These are phyloP conservation scores for Anas platyrhynchos DNA, from an alignment of 2,113 vertebrate genomes.

Conservation along the genomic window DNA sequence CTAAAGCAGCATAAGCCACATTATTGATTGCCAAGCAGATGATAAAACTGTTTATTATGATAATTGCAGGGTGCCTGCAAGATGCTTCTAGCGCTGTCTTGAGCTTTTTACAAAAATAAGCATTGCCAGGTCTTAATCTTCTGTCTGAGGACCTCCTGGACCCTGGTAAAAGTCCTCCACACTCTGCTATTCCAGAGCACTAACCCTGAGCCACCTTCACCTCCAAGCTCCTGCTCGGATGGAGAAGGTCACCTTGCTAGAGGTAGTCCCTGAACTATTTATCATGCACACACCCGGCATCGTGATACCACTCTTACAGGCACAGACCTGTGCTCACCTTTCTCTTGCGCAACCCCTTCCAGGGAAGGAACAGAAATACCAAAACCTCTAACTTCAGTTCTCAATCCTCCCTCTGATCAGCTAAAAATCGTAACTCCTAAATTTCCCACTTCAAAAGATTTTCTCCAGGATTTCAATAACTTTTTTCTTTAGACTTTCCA, in stretches of 20 bases:
- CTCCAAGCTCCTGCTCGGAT: background rate
- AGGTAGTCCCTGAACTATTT: background rate
- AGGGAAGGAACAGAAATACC: background rate
- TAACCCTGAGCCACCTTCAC: background rate
- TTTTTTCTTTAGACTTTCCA: background rate
- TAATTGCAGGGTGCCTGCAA: slow-evolving; percentile 81
- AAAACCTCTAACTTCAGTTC: background rate
- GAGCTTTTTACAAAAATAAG: slow-evolving; percentile 74
- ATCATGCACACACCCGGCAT: rapidly evolving
- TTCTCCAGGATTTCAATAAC: background rate
- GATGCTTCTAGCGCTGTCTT: slow-evolving; percentile 67
- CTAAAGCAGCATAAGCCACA: slow-evolving; percentile 95
- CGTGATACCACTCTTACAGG: rapidly evolving
- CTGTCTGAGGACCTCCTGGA: background rate
- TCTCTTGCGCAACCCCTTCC: background rate
- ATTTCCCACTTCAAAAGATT: background rate
- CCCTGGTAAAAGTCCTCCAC: background rate
- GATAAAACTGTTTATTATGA: slow-evolving; percentile 98
- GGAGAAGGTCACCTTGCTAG: background rate
- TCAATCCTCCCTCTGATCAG: background rate
- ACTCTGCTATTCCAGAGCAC: background rate
- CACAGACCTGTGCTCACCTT: rapidly evolving
- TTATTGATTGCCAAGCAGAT: slow-evolving; percentile 92
- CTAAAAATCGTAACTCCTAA: background rate
- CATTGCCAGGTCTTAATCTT: slow-evolving; percentile 53